Evolutionary conservation across 2,888 invertebrate species (phyloP), one percentile per base, ranked within the genome.

Genomic region (Parnassius orleans): DNA sequence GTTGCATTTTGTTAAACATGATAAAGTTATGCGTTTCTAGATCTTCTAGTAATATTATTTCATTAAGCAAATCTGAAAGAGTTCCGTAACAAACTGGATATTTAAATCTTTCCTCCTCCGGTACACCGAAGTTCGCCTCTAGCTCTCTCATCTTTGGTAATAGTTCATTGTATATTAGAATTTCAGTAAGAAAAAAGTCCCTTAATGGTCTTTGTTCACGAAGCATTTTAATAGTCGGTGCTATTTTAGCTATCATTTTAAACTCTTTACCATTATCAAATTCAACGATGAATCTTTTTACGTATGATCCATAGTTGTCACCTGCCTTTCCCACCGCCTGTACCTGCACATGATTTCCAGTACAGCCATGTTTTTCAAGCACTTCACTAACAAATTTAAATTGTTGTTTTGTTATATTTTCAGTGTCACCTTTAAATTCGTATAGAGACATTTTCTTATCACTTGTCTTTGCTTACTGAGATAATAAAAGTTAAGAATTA

Each of bases 31-130:
- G 66, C 2, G 63, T 63, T 0, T 70, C 70, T 2, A 86, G 66
- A 61, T 86, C 86, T 73, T 85, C 82, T 2, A 84, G 61, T 3
- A 83, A 58, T 10, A 84, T 74, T 2, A 81, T 69, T 72, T 84
- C 83, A 52, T 81, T 63, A 0, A 72, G 72, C 50, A 61, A 55
- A 62, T 81, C 78, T 1, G 46, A n/a, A 1, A 68, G 48, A 10
- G 68, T 65, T 11, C 81, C 83, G 19, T 79, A 83, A 56, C 80
- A 82, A 55, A 70, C 68, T 2, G 83, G 75, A 57, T 69, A 76
- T 64, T 65, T 70, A 2, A 81, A 59, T 57, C 62, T 67, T 2
- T 83, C 77, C 43, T 72, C 66, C 62, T 74, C 69, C 3, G 80
- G 70, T 9, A 81, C 61, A 1, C 66, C 74, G 2, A 75, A 78